A percentile compares a stretch with the other conserved stretches of the same genome.
phyloP scores from a whole-genome alignment of 2,888 invertebrate genomes.

The Drosophila vallismaia region DNA sequence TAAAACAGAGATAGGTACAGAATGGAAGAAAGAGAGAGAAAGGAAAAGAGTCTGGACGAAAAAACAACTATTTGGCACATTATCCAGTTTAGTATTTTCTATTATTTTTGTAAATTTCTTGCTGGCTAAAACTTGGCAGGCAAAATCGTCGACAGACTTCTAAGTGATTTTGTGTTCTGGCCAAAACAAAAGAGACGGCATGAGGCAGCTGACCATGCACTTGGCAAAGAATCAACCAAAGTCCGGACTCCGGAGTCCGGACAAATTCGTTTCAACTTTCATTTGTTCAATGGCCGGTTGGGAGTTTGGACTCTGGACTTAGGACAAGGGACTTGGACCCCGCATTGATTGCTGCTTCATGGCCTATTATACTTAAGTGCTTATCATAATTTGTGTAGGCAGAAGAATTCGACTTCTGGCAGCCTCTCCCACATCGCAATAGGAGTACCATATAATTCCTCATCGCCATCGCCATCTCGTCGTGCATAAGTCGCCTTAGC shows the following conservation, averaged over 20 bases:
- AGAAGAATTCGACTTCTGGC: conserved; percentile 1
- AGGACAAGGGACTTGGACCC: conserved; percentile 20
- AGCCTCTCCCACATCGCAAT: conserved; percentile 4
- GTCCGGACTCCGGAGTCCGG: not conserved
- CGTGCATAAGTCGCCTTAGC: conserved; percentile 56
- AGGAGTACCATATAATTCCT: conserved; percentile 28
- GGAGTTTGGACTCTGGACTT: conserved; percentile 26
- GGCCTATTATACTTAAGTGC: conserved; percentile 74
- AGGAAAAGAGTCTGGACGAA: not conserved
- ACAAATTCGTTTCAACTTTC: conserved; percentile 46
- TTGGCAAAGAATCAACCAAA: conserved; percentile 53
- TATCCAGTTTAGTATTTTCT: conserved; percentile 46
- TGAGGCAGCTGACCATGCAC: conserved; percentile 66
- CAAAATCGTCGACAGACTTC: conserved; percentile 63
- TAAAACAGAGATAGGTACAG: not conserved
- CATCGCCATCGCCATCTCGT: conserved; percentile 7
- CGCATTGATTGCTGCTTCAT: conserved; percentile 67
- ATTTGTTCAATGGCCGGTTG: conserved; percentile 46
- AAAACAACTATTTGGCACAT: conserved; percentile 66
- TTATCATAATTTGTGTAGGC: conserved; percentile 73
- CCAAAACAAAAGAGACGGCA: conserved; percentile 8
- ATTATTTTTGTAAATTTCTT: conserved; percentile 46
- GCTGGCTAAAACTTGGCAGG: conserved; percentile 62
- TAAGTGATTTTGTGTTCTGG: conserved; percentile 70
- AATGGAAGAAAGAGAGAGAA: not conserved